Evolutionary conservation across 2,797 vertebrate species (phyloP).

Genomic region (Aselliscus stoliczkanus): DNA sequence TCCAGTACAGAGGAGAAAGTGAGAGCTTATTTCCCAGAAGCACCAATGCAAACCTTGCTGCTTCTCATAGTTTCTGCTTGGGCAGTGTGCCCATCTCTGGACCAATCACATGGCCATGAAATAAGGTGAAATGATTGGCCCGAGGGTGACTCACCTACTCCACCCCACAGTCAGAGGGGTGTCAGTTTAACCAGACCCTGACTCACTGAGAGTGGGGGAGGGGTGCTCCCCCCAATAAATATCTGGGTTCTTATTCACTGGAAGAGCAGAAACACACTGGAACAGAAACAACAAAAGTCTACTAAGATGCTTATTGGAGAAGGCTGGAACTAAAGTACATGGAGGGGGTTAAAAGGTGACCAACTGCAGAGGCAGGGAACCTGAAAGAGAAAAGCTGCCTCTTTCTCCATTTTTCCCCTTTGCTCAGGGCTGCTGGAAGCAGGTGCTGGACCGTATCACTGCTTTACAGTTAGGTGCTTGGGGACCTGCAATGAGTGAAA

Average conservation of each 20-base stretch:
- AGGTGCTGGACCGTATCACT: background rate
- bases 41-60: background rate
- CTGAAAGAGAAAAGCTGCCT: background rate
- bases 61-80: background rate
- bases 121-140: background rate
- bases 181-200: background rate
- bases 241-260: conserved; percentile 12
- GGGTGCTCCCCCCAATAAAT: background rate
- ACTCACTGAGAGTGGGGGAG: background rate
- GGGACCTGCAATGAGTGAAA: conserved; percentile 17
- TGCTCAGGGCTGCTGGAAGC: background rate
- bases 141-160: background rate
- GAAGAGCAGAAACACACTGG: background rate
- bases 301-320: background rate
- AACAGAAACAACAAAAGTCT: background rate
- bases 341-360: background rate
- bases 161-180: background rate
- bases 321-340: background rate
- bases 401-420: background rate
- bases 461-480: background rate
- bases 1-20: background rate
- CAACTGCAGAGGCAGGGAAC: background rate
- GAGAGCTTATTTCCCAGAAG: background rate
- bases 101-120: background rate
- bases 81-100: background rate